Percentiles rank a stretch among this genome's conserved stretches.
These are phyloP conservation scores for Tinea pellionella DNA, from an alignment of 2,888 invertebrate species.

Conservation along the genomic window DNA sequence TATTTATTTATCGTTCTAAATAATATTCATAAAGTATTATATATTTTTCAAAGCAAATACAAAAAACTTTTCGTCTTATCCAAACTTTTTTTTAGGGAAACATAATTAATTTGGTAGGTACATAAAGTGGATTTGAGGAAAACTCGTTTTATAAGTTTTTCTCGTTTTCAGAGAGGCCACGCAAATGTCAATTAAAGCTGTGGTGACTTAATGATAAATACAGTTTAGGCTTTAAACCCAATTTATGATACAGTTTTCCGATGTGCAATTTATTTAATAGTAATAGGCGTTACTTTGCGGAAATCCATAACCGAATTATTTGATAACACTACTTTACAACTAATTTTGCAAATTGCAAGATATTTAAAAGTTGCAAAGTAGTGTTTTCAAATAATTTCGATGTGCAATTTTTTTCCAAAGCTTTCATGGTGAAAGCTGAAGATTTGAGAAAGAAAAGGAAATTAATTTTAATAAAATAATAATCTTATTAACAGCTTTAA, in stretches of 20 bases:
- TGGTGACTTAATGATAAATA: not conserved
- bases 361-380: too few species aligned
- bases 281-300: too few species aligned
- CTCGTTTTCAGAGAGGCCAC: not conserved
- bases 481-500: too few species aligned
- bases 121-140: conserved; percentile 4
- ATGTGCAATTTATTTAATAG: too few species aligned
- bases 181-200: not conserved
- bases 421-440: too few species aligned
- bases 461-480: too few species aligned
- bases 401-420: too few species aligned
- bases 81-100: not conserved
- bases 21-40: not conserved
- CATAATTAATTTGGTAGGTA: not conserved
- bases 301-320: too few species aligned
- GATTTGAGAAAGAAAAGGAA: too few species aligned
- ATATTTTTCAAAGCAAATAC: not conserved
- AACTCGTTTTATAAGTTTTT: conserved; percentile 8
- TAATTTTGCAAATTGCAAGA: too few species aligned
- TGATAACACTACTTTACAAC: too few species aligned
- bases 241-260: not conserved
- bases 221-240: not conserved
- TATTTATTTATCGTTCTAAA: not conserved
- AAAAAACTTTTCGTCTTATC: not conserved
- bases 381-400: too few species aligned